Conservation (phyloP, 2,113 vertebrate genomes). For the Formicarius rufipectus region DNA sequence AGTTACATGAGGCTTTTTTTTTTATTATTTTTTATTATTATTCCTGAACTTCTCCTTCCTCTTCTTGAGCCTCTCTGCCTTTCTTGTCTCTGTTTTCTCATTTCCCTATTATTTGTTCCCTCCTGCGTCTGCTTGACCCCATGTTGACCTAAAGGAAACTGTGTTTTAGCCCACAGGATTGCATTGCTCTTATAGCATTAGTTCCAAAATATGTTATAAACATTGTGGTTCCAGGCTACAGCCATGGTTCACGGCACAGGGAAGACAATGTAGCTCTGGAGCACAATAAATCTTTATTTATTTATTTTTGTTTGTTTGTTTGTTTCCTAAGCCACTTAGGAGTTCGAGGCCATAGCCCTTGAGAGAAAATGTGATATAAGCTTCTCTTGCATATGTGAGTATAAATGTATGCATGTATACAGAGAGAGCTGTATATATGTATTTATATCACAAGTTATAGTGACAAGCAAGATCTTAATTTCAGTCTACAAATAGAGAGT, state of each 20-base stretch:
- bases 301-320: background rate
- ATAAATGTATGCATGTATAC: background rate
- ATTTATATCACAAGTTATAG: background rate
- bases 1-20: background rate
- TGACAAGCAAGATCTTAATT: background rate
- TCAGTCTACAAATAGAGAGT: background rate
- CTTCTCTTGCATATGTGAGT: background rate
- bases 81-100: background rate
- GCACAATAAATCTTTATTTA: background rate
- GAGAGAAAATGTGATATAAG: background rate
- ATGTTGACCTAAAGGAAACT: background rate
- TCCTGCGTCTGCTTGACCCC: background rate
- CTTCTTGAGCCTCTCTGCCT: background rate
- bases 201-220: constrained; percentile 5
- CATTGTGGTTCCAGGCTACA: constrained; percentile 16
- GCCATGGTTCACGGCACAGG: background rate
- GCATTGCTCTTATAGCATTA: background rate
- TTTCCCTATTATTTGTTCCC: constrained; percentile 14
- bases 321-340: background rate
- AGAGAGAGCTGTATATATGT: background rate
- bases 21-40: too few species aligned
- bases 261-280: background rate
- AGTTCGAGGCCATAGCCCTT: background rate
- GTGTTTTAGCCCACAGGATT: background rate
- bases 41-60: background rate